phyloP scores from a whole-genome alignment of 1,140 invertebrate genomes.

The Pararge aegeria region DNA sequence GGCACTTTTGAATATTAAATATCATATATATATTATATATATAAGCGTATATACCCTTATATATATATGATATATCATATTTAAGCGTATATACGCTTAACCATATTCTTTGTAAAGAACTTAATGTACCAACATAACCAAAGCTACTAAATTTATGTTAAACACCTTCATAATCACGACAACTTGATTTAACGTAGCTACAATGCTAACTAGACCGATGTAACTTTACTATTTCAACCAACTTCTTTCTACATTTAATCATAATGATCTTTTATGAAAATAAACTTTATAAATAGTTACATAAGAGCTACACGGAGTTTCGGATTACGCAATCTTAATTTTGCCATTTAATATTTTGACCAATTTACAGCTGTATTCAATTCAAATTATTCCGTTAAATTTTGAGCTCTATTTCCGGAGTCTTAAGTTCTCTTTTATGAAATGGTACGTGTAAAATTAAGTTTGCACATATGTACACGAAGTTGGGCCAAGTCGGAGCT shows the following conservation, averaged over 20 bases:
- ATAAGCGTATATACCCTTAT: no score
- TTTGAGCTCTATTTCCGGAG: slow-evolving; percentile 31
- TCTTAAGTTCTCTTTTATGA: slow-evolving; percentile 23
- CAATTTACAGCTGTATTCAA: neutral
- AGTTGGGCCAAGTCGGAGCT: slow-evolving; percentile 73
- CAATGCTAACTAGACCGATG: slow-evolving; percentile 65
- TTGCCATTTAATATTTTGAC: neutral
- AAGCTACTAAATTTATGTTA: slow-evolving; percentile 35
- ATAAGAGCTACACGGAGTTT: neutral
- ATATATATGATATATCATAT: no score
- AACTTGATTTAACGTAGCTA: slow-evolving; percentile 69
- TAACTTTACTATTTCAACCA: slow-evolving; percentile 55
- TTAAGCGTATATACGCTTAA: no score
- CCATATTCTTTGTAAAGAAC: neutral
- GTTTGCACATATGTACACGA: slow-evolving; percentile 56
- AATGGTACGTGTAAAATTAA: slow-evolving; percentile 32
- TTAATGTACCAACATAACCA: slow-evolving; percentile 23
- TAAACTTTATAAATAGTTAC: neutral
- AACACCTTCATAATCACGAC: slow-evolving; percentile 71
- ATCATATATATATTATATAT: no score
- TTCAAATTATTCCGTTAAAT: slow-evolving; percentile 19
- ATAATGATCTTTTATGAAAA: neutral
- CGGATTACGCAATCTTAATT: neutral
- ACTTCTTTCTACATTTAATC: slow-evolving; percentile 14
- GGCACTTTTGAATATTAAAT: no score